These are phyloP conservation scores for Volucella bombylans DNA, from an alignment of 2,888 invertebrate genomes.

Conservation along the genomic window DNA sequence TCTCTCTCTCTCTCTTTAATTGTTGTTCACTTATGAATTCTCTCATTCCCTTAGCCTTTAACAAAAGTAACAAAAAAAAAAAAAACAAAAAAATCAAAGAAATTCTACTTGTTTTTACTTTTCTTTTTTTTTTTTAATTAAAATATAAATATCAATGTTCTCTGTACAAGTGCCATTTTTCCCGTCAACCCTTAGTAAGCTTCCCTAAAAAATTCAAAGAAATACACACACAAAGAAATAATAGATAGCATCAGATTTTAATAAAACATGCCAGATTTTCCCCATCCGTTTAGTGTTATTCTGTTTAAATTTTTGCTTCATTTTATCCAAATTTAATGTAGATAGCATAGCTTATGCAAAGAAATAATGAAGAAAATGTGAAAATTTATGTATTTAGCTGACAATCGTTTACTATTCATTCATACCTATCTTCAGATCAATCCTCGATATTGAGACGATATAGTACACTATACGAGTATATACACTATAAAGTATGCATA, in stretches of 20 bases:
- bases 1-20: conserved; percentile 43
- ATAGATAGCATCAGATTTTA: conserved; percentile 12
- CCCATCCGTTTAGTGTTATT: conserved; percentile 28
- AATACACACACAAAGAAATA: conserved; percentile 30
- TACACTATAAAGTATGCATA: conserved; percentile 16
- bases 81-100: conserved; percentile 14
- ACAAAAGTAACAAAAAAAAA: not conserved
- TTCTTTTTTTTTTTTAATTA: conserved; percentile 28
- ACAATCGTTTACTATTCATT: conserved; percentile 59
- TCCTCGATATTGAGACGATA: conserved; percentile 14
- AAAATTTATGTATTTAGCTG: conserved; percentile 52
- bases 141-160: conserved; percentile 40
- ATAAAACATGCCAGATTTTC: conserved; percentile 14
- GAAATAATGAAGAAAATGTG: conserved; percentile 47
- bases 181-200: conserved; percentile 38
- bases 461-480: no score
- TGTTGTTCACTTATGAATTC: conserved; percentile 33
- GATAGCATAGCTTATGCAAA: conserved; percentile 68
- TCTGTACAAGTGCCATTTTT: conserved; percentile 74
- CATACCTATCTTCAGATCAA: conserved; percentile 1
- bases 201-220: conserved; percentile 2
- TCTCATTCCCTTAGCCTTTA: conserved; percentile 65
- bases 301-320: conserved; percentile 19
- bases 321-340: conserved; percentile 63
- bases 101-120: conserved; percentile 42